Base-by-base conservation (phyloP, 1,140 invertebrate species). In the Neodiprion pinetum region DNA sequence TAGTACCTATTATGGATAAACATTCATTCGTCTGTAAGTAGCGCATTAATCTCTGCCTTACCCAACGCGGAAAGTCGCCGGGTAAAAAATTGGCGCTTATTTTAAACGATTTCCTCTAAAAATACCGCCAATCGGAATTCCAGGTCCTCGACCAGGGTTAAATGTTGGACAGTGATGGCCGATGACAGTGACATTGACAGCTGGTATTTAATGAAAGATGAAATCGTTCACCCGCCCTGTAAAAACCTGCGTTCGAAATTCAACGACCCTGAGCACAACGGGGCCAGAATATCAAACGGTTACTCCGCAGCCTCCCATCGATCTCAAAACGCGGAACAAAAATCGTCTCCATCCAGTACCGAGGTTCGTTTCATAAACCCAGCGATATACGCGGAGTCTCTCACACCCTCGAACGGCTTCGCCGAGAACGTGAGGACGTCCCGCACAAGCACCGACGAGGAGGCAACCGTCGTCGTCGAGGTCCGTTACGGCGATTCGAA, bases 351-450 rank as follows among this genome's bases (percentile, higher is more conserved):
- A 48, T 83, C 81, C 0, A 67, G 73, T 0, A 23, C 77, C 1
- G 80, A 82, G 11, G 74, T 84, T 14, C 78, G 80, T 10, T 80
- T 76, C 23, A 78, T 82, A 12, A 81, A 84, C 75, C 76, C 83
- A n/a, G 79, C 81, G 5, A 84, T 81, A 70, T 82, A 82, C 17
- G 76, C 77, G 1, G 79, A 81, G 48, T 66, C 78, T 1, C 12
- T 80, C 9, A 40, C 28, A 40, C 28, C 28, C 28, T 40, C 69
- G 79, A 9, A 14, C 14, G 9, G 70, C 79, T 40, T 40, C 28
- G 5, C 28, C 28, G 28, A 40, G 5, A 40, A 53, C 49, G 28
- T 68, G 4, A 12, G 11, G 12, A 4, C 67, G 53, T 1, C 14
- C 17, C 7, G 61, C 1, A 65, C 12, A 14, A 65, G 12, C 61